These are phyloP conservation scores for Hippocampus mohnikei DNA, from an alignment of 2,113 vertebrate genomes.

Conservation along the genomic window DNA sequence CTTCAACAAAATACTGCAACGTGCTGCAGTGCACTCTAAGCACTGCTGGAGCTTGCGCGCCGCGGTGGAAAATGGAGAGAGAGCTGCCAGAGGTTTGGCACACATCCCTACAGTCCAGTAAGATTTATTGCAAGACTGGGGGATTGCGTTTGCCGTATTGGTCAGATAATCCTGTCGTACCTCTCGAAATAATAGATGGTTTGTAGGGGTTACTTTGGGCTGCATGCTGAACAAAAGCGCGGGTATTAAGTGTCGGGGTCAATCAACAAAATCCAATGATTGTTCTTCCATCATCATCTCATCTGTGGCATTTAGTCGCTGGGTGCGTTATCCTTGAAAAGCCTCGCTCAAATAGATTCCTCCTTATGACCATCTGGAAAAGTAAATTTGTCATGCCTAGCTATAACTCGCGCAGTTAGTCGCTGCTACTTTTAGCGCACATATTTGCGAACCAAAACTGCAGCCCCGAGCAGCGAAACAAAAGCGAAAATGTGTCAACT, in stretches of 20 bases:
- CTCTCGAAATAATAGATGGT: slow-evolving; percentile 21
- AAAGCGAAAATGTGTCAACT: too few relatives aligned
- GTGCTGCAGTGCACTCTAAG: slow-evolving; percentile 9
- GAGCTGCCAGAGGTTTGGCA: slow-evolving; percentile 21
- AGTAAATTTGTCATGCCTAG: not conserved
- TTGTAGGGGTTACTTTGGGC: slow-evolving; percentile 25
- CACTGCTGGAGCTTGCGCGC: not conserved
- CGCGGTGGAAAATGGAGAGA: slow-evolving; percentile 12
- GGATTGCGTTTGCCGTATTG: slow-evolving; percentile 35
- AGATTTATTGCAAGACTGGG: slow-evolving; percentile 21
- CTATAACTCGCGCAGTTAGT: too few relatives aligned
- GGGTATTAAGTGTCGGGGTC: too few relatives aligned
- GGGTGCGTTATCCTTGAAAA: not conserved
- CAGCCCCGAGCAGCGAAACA: too few relatives aligned
- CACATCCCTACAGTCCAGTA: slow-evolving; percentile 26
- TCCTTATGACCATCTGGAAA: not conserved
- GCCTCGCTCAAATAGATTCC: not conserved
- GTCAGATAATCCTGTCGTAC: slow-evolving; percentile 39
- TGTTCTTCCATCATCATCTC: too few relatives aligned
- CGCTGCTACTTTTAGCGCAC: too few relatives aligned
- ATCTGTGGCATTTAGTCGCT: too few relatives aligned
- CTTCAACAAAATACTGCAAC: slow-evolving; percentile 15
- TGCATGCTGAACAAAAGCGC: not conserved
- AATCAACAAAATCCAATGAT: not conserved
- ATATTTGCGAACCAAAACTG: too few relatives aligned